Evolutionary conservation across 2,888 invertebrate species (phyloP).

Genomic region (Ligdia adustata): DNA sequence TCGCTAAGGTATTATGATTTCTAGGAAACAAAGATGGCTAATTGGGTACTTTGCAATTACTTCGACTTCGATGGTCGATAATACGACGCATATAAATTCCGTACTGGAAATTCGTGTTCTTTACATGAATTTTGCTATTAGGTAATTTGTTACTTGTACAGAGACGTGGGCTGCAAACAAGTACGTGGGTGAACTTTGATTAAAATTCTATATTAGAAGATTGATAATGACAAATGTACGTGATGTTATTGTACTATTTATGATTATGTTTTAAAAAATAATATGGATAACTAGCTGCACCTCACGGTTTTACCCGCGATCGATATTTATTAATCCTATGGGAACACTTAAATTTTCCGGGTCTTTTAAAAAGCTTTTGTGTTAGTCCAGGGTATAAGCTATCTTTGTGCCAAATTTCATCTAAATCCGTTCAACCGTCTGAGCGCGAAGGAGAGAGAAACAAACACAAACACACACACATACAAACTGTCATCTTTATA

Average conservation of each 20-base stretch:
- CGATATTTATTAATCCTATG: too few species aligned
- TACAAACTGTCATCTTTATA: too few species aligned
- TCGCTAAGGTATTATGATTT: conserved; percentile 49
- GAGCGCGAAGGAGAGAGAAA: too few species aligned
- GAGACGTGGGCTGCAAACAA: conserved; percentile 1
- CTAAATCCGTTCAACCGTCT: too few species aligned
- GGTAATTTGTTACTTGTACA: not conserved
- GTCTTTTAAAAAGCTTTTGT: too few species aligned
- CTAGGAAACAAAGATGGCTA: conserved; percentile 37
- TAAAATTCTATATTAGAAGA: conserved; percentile 9
- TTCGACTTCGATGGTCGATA: not conserved
- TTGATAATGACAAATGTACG: conserved; percentile 15
- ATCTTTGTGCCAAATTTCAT: too few species aligned
- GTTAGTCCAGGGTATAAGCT: too few species aligned
- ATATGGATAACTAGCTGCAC: too few species aligned
- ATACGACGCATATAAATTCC: not conserved
- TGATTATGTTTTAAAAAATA: too few species aligned
- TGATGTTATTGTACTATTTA: conserved; percentile 34
- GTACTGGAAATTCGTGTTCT: not conserved
- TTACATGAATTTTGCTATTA: not conserved
- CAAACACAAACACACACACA: too few species aligned
- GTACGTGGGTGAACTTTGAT: conserved; percentile 4
- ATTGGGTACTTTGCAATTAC: not conserved
- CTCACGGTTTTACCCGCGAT: too few species aligned
- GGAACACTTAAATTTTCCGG: too few species aligned